A percentile compares a stretch with the other conserved stretches of the same genome.
Evolutionary conservation across 2,797 vertebrate species (phyloP).

Genomic region (Pteronotus mesoamericanus): DNA sequence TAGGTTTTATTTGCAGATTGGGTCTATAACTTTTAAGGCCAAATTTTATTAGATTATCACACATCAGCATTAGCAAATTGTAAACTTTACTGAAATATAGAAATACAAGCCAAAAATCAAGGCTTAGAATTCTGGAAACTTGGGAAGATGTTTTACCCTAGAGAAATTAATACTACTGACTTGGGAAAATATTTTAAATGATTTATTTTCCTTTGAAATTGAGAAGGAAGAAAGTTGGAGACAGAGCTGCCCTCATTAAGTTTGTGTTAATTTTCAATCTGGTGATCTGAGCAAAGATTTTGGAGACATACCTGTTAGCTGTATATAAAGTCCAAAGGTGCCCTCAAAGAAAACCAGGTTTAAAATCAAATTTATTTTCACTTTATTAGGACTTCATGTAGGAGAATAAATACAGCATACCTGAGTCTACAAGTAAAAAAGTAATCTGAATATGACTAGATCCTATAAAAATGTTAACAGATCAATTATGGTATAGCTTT

Average conservation of each 20-base stretch:
- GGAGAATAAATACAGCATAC: slow-evolving; percentile 24
- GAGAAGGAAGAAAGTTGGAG: not conserved
- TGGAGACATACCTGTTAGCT: not conserved
- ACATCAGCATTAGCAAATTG: slow-evolving; percentile 83
- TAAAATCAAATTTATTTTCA: slow-evolving; percentile 35
- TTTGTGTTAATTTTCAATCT: not conserved
- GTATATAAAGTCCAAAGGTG: not conserved
- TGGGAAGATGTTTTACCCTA: slow-evolving; percentile 49
- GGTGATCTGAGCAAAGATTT: not conserved
- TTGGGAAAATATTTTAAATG: slow-evolving; percentile 36
- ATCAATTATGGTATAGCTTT: slow-evolving; percentile 22
- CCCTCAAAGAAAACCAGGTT: slow-evolving; percentile 2
- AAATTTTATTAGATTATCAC: slow-evolving; percentile 85
- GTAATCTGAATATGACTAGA: slow-evolving; percentile 32
- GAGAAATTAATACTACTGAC: slow-evolving; percentile 55
- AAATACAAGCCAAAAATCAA: slow-evolving; percentile 71
- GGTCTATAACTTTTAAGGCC: slow-evolving; percentile 81
- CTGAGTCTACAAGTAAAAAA: slow-evolving; percentile 44
- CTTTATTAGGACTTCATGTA: slow-evolving; percentile 7
- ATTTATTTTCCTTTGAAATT: slow-evolving; percentile 47
- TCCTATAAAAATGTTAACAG: slow-evolving; percentile 50
- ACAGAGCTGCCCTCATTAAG: not conserved
- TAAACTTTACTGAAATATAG: slow-evolving; percentile 81
- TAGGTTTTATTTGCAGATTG: slow-evolving; percentile 85
- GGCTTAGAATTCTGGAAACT: slow-evolving; percentile 59